Percentiles rank a stretch among this genome's conserved stretches.
Conservation (phyloP, 2,888 invertebrate species). For the Hylaea fasciaria region DNA sequence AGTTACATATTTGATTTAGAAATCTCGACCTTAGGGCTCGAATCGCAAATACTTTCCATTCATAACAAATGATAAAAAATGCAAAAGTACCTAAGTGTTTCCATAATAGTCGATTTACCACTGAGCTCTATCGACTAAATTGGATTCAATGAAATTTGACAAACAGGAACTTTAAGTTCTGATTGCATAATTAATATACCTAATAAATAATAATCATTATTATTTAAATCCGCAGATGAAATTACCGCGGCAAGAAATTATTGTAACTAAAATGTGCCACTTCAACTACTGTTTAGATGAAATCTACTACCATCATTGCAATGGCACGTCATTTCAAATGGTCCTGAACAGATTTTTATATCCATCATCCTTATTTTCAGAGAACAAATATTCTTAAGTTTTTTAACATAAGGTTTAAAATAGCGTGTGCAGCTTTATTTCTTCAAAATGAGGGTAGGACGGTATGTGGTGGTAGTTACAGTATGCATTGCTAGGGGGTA, state of each 20-base stretch:
- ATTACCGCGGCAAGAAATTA: neutral
- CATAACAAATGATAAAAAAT: no score
- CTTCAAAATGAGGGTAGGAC: conserved; percentile 49
- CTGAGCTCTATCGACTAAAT: no score
- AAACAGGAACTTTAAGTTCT: no score
- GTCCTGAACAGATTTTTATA: conserved; percentile 77
- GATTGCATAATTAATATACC: no score
- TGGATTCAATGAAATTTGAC: no score
- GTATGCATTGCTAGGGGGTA: conserved; percentile 48
- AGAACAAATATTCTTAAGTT: conserved; percentile 30
- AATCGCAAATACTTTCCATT: no score
- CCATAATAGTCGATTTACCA: no score
- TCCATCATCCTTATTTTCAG: conserved; percentile 41
- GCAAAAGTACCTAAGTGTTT: no score
- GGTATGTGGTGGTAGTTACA: conserved; percentile 19
- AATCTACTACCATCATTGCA: conserved; percentile 30
- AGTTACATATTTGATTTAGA: no score
- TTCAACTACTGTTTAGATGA: conserved; percentile 7
- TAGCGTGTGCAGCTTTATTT: conserved; percentile 26
- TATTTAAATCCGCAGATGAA: no score
- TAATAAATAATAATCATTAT: no score
- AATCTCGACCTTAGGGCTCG: no score
- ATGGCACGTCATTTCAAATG: conserved; percentile 75
- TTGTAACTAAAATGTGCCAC: neutral
- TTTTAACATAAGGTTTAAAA: conserved; percentile 41